Base-by-base conservation (phyloP, 2,797 vertebrate genomes). In the Smutsia temminckii region DNA sequence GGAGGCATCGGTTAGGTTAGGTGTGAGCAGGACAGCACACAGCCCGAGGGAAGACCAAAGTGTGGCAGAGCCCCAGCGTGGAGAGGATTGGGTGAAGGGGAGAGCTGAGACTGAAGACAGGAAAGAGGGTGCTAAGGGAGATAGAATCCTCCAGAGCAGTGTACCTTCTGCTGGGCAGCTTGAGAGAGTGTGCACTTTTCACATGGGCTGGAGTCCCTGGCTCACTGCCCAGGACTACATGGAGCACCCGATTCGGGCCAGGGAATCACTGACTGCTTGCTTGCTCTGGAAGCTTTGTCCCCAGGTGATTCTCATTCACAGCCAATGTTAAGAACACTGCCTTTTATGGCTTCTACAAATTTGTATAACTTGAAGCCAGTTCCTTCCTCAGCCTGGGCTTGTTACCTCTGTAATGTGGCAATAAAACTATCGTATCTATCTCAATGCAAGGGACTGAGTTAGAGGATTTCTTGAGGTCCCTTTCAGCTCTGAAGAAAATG, bases 101-200 rank as follows among this genome's bases (percentile, higher is more conserved):
- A 42, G 7, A 10, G 4, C 4, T 84, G 49, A 80, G 34, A 84
- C 20, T 25, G 23, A 32, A 53, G 13, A 42, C n/a, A 2, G 40
- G n/a, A 25, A 64, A 23, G 79, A 89, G 84, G 75, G n/a, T 25
- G 20, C n/a, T 55, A 13, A 46, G 32, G 6, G 66, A 68, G 40
- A 77, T 17, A 40, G 23, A 74, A n/a, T 20, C 23, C 16, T 27
- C 11, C 1, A 16, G 46, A 4, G 12, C n/a, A 49, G 23, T 11
- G 3, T 17, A 34, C 37, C 64, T 51, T 10, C 57, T 64, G n/a
- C 68, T 29, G 18, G 49, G 34, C 34, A 3, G 1, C 14, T 51
- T 17, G 13, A 13, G 10, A 40, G 21, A 40, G 40, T 3, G 6
- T 0, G 0, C 29, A 16, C 11, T 2, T 83, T 51, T n/a, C 16